A percentile compares a stretch with the other conserved stretches of the same genome.
Conservation (phyloP, 2,113 vertebrate species). For the Oryzias curvinotus region DNA sequence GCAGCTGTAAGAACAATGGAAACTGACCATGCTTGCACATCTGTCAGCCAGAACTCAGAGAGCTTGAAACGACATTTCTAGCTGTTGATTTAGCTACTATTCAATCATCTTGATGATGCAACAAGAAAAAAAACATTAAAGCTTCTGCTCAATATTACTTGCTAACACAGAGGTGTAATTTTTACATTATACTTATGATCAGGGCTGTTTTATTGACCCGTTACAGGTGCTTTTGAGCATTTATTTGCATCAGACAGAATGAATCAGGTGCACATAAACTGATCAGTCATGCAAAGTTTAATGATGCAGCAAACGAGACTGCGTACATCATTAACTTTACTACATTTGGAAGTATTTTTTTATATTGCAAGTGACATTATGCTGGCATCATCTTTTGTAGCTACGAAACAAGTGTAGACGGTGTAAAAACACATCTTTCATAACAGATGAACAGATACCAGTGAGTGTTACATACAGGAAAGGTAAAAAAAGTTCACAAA, state of each 20-base stretch:
- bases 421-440: not conserved
- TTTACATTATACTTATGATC: not conserved
- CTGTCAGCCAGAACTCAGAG: constrained; percentile 33
- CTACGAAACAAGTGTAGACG: too few relatives aligned
- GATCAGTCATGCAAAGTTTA: not conserved
- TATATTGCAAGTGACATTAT: too few relatives aligned
- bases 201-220: not conserved
- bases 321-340: too few relatives aligned
- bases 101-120: not conserved
- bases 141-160: not conserved
- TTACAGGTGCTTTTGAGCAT: not conserved
- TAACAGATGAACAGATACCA: constrained; percentile 1
- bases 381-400: too few relatives aligned
- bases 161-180: not conserved
- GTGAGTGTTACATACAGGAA: constrained; percentile 18
- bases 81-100: constrained; percentile 1
- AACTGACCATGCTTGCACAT: constrained; percentile 48
- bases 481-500: constrained; percentile 29
- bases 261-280: not conserved
- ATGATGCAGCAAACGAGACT: too few relatives aligned
- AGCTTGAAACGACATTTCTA: constrained; percentile 1
- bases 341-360: too few relatives aligned
- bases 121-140: not conserved
- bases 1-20: constrained; percentile 8
- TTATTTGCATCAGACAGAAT: not conserved